Percentiles rank a stretch among this genome's conserved stretches.
Evolutionary conservation across 2,888 invertebrate genomes (phyloP).

Genomic region (Lasioglossum vierecki): DNA sequence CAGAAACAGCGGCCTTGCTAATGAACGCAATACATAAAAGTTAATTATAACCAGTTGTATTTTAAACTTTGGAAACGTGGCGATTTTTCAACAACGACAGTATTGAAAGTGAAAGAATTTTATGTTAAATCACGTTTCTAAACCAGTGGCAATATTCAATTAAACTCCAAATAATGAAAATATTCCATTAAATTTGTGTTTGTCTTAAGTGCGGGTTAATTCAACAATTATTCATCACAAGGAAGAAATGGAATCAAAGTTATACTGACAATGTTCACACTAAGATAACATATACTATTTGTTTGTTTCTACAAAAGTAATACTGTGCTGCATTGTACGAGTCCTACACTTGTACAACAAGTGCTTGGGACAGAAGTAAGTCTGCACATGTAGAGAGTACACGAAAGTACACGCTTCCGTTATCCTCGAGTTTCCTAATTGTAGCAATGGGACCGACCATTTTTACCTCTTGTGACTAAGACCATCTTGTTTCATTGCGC

Average conservation of each 20-base stretch:
- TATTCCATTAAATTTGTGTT: background rate
- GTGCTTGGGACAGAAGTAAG: background rate
- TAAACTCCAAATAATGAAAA: background rate
- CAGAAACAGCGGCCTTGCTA: background rate
- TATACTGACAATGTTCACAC: background rate
- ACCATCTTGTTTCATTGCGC: background rate
- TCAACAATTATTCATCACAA: background rate
- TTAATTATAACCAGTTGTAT: background rate
- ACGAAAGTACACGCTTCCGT: background rate
- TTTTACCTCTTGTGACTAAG: background rate
- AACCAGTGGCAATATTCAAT: background rate
- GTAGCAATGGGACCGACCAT: background rate
- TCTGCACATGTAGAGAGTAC: background rate
- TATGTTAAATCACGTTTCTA: background rate
- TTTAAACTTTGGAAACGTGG: background rate
- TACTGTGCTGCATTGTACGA: background rate
- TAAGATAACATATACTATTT: background rate
- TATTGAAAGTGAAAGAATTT: background rate
- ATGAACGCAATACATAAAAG: background rate
- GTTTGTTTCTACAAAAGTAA: background rate
- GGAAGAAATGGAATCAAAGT: background rate
- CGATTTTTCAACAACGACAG: background rate
- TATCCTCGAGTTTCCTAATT: background rate
- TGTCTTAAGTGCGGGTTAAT: background rate
- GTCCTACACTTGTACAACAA: background rate